These are phyloP conservation scores for Papilio xuthus DNA, from an alignment of 1,140 invertebrate species.

Conservation along the genomic window DNA sequence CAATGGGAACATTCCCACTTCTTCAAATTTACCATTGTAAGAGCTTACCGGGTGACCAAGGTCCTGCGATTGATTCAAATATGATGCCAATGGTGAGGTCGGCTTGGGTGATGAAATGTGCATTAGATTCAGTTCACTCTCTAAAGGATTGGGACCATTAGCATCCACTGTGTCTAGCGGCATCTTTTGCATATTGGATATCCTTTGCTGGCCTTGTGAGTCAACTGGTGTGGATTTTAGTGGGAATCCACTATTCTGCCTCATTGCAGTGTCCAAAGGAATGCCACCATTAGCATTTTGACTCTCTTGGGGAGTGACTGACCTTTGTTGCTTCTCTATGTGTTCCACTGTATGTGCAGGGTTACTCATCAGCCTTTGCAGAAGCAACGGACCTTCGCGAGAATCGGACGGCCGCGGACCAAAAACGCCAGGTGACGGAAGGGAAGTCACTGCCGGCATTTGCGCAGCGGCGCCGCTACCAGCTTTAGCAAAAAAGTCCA, in stretches of 20 bases:
- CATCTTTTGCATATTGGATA: constrained; percentile 62
- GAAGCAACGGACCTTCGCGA: constrained; percentile 81
- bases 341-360: constrained; percentile 92
- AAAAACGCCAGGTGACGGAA: constrained; percentile 77
- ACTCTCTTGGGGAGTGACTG: constrained; percentile 85
- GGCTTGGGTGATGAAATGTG: constrained; percentile 78
- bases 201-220: constrained; percentile 67
- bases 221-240: constrained; percentile 78
- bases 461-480: constrained; percentile 84
- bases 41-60: constrained; percentile 65
- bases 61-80: constrained; percentile 76
- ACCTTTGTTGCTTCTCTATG: constrained; percentile 93
- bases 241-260: constrained; percentile 68
- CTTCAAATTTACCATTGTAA: constrained; percentile 75
- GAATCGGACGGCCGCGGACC: constrained; percentile 75
- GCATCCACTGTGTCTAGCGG: constrained; percentile 62
- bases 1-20: constrained; percentile 73
- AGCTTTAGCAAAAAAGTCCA: constrained; percentile 92
- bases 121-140: constrained; percentile 82
- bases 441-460: constrained; percentile 79
- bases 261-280: constrained; percentile 60
- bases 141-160: constrained; percentile 75
- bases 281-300: constrained; percentile 70
- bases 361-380: constrained; percentile 90
- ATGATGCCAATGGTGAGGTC: constrained; percentile 78